Conservation (phyloP, 2,888 invertebrate species). For the Myopa tessellatipennis region DNA sequence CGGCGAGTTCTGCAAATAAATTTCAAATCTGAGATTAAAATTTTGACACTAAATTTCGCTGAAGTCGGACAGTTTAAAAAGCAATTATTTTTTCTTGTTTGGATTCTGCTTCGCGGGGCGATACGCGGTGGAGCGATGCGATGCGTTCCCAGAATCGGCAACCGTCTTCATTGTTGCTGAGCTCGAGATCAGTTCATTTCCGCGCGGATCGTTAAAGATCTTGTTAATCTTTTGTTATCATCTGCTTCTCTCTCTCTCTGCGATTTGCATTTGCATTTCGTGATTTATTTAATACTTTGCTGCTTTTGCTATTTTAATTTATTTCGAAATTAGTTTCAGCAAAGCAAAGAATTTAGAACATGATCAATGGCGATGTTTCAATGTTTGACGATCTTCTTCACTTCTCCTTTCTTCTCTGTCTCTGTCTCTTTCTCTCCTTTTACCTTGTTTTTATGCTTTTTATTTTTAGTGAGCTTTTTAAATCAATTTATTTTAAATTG, state of each 20-base stretch:
- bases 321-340: too few species aligned
- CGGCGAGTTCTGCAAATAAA: constrained; percentile 26
- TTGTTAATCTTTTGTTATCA: background rate
- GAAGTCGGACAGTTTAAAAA: constrained; percentile 29
- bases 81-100: constrained; percentile 29
- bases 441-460: background rate
- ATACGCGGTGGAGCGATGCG: background rate
- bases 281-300: constrained; percentile 8
- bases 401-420: background rate
- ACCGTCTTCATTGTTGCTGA: background rate
- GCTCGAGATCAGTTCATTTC: too few species aligned
- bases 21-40: constrained; percentile 34
- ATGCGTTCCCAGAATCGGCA: background rate
- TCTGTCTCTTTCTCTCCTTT: background rate
- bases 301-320: too few species aligned
- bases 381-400: too few species aligned
- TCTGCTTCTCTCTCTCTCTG: background rate
- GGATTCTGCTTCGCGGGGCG: background rate
- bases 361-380: too few species aligned
- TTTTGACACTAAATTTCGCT: constrained; percentile 33
- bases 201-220: background rate
- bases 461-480: background rate
- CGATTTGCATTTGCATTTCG: background rate
- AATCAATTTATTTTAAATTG: constrained; percentile 27
- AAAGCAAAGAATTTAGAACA: too few species aligned